phyloP scores from a whole-genome alignment of 2,797 vertebrate species.

The Corythornis leucogaster region DNA sequence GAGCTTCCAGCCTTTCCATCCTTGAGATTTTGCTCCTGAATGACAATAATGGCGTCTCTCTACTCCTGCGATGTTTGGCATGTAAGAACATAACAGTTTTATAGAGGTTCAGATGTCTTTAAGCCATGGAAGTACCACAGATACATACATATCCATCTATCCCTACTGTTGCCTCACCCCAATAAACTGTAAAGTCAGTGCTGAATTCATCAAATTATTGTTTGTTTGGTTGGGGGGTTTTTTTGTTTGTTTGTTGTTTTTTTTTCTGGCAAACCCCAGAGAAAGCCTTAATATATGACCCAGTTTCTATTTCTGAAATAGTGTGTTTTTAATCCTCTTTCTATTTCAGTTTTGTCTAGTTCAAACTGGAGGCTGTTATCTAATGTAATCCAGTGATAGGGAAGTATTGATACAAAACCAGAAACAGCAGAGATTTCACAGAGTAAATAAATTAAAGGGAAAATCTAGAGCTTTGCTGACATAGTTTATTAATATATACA shows the following conservation, averaged over 20 bases:
- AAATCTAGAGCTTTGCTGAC: neutral
- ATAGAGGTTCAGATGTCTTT: neutral
- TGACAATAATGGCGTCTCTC: neutral
- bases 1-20: neutral
- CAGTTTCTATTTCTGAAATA: conserved; percentile 48
- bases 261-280: conserved; percentile 7
- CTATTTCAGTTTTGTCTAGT: conserved; percentile 26
- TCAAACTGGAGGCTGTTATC: neutral
- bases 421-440: neutral
- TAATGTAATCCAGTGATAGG: neutral
- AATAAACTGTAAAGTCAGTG: neutral
- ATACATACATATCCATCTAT: rapidly evolving
- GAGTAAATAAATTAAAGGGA: neutral
- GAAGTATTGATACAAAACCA: neutral
- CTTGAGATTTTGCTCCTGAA: neutral
- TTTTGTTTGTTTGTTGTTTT: too few species aligned
- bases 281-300: conserved; percentile 46
- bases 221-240: too few species aligned
- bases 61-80: neutral
- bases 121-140: neutral
- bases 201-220: neutral
- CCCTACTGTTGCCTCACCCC: neutral
- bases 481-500: neutral
- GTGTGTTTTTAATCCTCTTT: conserved; percentile 51
- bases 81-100: neutral